Evolutionary conservation across 1,140 invertebrate species (phyloP), one percentile per base, ranked within the genome.

Genomic region (Drosophila nigromelanica): DNA sequence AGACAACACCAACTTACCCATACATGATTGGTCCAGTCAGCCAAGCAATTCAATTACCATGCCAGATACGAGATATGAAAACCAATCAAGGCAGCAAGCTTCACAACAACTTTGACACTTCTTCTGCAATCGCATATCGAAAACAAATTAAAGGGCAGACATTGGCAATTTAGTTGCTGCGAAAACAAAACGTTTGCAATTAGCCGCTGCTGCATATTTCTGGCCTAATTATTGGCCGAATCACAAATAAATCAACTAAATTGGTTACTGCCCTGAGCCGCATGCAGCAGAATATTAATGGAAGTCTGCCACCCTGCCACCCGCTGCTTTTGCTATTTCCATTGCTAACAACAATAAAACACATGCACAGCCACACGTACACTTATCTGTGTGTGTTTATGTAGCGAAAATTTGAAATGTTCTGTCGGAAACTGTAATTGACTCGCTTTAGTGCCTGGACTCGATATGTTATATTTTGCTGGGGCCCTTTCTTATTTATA

Each of bases 121-220:
- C 8, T 14, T 51, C 21, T 45, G 4, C 1, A 21, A 0, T 4
- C 21, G 5, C 11, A 27, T 48, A 15, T 33, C 10, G 30, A 33
- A 15, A 14, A 33, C 1, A 14, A 14, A 40, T 45, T 8, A 15
- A 33, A 43, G 18, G n/a, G 11, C 4, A 30, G 15, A 7, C 11
- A 33, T 1, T 6, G 40, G 48, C 42, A 45, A 61, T 52, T 61
- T 43, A 45, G 51, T 52, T 69, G 56, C 66, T 61, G 37, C 40
- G 48, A 69, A 62, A 69, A 69, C 58, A 69, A 69, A 69, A 63
- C 43, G 67, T 70, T 70, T 55, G 59, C 51, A 70, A 70, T 70
- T 50, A 70, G 59, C 40, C 35, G 37, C 35, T 48, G 12, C 39
- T 51, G 55, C 37, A 18, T 60, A 40, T 60, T 68, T 73, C 35